Evolutionary conservation across 92 coral and sea anemone genomes (phyloP), one percentile per base, ranked within the genome.

Genomic region (Heliopora coerulea): DNA sequence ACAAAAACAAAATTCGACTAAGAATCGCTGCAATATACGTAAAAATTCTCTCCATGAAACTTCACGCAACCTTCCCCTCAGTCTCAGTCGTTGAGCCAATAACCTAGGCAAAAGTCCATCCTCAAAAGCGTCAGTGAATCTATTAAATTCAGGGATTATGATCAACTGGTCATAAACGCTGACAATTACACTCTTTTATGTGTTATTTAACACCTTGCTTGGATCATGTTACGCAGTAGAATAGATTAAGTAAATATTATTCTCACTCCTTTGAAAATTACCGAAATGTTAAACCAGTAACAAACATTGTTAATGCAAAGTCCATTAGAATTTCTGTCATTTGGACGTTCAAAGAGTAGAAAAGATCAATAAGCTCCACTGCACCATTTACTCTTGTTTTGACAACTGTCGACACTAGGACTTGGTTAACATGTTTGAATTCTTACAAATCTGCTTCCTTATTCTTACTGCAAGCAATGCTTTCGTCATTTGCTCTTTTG

Each of bases 1-100:
- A 29, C 35, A 80, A 74, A 34, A 91, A 91, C 41, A 91, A 64
- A 17, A 91, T 80, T n/a, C 97, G 85, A 34, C 96, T 89, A 30
- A 91, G 84, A 52, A 91, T 54, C 3, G 97, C 97, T 1, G 97
- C 91, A 31, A 91, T 48, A 50, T 89, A 91, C 33, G 91, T 85
- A 25, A 91, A 91, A 68, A 91, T 87, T 65, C 84, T 70, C 85
- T 89, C 97, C 97, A 91, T 91, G 15, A n/a, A 46, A 46, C 52
- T 6, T 2, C 52, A 2, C 52, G 12, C 2, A 46, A 46, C 42
- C 11, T 46, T 8, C 10, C 52, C 2, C 52, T 3, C 10, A 46
- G n/a, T 6, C 52, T 8, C 52, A 6, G n/a, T 46, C 15, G n/a
- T 46, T 6, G 2, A 46, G 42, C 42, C 42, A 37, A 11, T 11